Evolutionary conservation across 30 jellyfish, hydroid and myxozoan genomes (phyloP), one percentile per base, ranked within the genome.

Genomic region (Mastigias papua): DNA sequence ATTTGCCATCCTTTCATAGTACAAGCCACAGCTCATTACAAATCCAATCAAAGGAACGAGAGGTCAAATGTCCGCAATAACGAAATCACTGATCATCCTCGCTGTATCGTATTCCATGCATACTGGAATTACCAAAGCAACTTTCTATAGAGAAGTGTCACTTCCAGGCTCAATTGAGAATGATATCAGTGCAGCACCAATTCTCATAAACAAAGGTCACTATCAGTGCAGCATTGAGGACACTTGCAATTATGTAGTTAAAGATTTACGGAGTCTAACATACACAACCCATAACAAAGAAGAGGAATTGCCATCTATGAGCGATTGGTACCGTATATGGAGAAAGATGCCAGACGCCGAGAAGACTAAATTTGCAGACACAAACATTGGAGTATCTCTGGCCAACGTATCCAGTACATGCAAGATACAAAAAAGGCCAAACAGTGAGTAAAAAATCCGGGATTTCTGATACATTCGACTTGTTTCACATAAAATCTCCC

Each of bases 201-300:
- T n/a, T n/a, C n/a, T n/a, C n/a, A n/a, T n/a, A n/a, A n/a, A 70
- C 13, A 70, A 70, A 23, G 7, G 13, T 2, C 33, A 30, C 20
- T 68, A 70, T 16, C 65, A 70, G 64, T 70, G 82, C 62, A 70
- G 76, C 19, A 65, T 65, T 17, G 19, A 25, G 7, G 21, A 65
- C 37, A n/a, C 34, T 11, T 65, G 76, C 76, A 65, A 65, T n/a
- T 65, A 1, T 42, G 50, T 65, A 11, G 76, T 65, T 1, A 65
- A 65, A 31, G 76, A 65, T 65, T 2, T 65, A 9, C 11, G 50
- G 42, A 65, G 76, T 42, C 34, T 6, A 28, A 1, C 34, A 6
- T 65, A 15, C 50, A 65, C n/a, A 8, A 65, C 49, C 5, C 23
- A 8, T 25, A 25, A 25, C 23, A 19, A 65, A 6, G 76, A 15